phyloP scores from a whole-genome alignment of 2,113 vertebrate genomes.

The Egretta garzetta region DNA sequence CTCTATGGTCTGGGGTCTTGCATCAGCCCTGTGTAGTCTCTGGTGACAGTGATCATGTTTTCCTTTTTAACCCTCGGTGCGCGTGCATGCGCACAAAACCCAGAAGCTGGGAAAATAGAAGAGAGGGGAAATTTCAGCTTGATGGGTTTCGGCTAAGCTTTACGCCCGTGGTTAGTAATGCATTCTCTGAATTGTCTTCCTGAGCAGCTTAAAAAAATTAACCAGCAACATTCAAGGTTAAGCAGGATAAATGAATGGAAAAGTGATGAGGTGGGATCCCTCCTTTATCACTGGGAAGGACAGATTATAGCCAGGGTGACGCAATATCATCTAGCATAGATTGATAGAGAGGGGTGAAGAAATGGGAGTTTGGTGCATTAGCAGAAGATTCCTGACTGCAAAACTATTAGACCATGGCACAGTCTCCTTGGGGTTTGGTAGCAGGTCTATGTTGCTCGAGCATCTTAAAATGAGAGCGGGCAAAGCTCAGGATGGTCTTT shows the following conservation, averaged over 20 bases:
- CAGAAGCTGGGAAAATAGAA: not conserved
- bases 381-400: slow-evolving; percentile 26
- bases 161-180: not conserved
- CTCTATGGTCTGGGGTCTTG: not conserved
- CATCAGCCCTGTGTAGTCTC: not conserved
- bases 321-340: not conserved
- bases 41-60: not conserved
- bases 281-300: slow-evolving; percentile 50
- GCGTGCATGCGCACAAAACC: not conserved
- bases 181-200: slow-evolving; percentile 18
- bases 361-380: slow-evolving; percentile 26
- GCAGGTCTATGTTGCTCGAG: not conserved
- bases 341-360: slow-evolving; percentile 41
- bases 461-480: not conserved
- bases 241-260: slow-evolving; percentile 38
- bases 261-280: slow-evolving; percentile 57
- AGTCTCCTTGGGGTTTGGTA: not conserved
- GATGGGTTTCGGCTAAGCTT: not conserved
- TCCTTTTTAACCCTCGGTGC: not conserved
- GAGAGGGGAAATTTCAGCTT: not conserved
- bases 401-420: slow-evolving; percentile 8
- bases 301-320: slow-evolving; percentile 34
- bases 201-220: slow-evolving; percentile 14
- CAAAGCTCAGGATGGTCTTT: not conserved
- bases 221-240: slow-evolving; percentile 53